phyloP scores from a whole-genome alignment of 2,888 invertebrate genomes.

The Lasioglossum figueresi region DNA sequence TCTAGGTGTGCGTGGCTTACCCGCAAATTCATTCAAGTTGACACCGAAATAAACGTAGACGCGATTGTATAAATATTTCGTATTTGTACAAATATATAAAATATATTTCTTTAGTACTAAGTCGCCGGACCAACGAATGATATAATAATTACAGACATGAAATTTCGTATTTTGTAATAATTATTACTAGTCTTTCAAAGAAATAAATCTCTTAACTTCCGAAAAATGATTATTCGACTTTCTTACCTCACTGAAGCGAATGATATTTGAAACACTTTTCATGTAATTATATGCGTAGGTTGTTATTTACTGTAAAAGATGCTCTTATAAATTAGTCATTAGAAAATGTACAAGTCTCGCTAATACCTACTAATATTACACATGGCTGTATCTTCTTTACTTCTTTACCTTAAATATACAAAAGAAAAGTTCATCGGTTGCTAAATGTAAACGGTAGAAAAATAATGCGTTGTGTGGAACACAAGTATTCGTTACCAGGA shows the following conservation, averaged over 20 bases:
- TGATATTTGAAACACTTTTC: conserved; percentile 1
- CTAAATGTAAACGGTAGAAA: conserved; percentile 57
- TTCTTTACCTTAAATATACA: conserved; percentile 40
- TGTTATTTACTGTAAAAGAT: conserved; percentile 28
- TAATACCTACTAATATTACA: conserved; percentile 57
- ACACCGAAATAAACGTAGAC: conserved; percentile 30
- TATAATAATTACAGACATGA: conserved; percentile 28
- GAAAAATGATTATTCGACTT: conserved; percentile 15
- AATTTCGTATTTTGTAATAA: conserved; percentile 10
- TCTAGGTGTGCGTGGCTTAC: conserved; percentile 80
- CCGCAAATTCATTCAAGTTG: conserved; percentile 66
- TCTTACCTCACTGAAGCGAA: conserved; percentile 22
- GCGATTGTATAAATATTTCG: conserved; percentile 24
- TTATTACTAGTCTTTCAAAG: too few relatives aligned
- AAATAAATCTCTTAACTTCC: conserved; percentile 32
- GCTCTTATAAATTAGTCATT: conserved; percentile 55
- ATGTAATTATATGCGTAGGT: neutral
- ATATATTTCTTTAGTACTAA: conserved; percentile 25
- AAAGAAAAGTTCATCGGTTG: conserved; percentile 45
- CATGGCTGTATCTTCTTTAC: conserved; percentile 10
- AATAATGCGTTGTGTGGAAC: conserved; percentile 56
- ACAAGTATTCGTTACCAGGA: conserved; percentile 31
- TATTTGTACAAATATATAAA: conserved; percentile 44
- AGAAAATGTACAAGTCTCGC: conserved; percentile 58
- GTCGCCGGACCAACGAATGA: conserved; percentile 8